Base-by-base conservation (phyloP, 1,140 invertebrate species). In the Oscheius sp. region DNA sequence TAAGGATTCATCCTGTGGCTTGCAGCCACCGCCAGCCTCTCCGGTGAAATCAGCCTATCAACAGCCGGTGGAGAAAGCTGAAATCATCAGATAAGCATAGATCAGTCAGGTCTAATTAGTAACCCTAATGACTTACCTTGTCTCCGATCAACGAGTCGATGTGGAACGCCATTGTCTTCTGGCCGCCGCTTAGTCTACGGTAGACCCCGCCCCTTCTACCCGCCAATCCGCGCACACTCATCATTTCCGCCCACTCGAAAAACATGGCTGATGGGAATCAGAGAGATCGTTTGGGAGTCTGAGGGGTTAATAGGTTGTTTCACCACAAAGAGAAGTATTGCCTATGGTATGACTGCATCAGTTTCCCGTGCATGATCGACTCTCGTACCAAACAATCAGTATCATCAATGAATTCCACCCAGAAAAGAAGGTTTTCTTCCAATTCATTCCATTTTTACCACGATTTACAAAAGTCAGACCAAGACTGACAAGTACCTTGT, bases 181-280 rank as follows among this genome's bases (percentile, higher is more conserved):
- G 28, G 28, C 49, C 28, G 49, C 15, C 28, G 15, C 23, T 23
- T 23, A 7, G 49, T 55, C 49, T 55, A 55, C 49, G 49, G 49
- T 55, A 55, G 49, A 23, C 49, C 49, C 7, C 49, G 49, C 49
- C 49, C 49, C 49, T 7, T 4, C 15, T 26, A 23, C 7, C 49
- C 7, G 28, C 49, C 49, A 55, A 55, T 55, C 49, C 49, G 49
- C 49, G 28, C n/a, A n/a, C n/a, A n/a, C n/a, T n/a, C n/a, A 55
- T 55, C 49, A 55, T 55, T 55, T 55, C 49, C 49, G 49, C 49
- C 49, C 49, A 55, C 49, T 4, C n/a, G n/a, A n/a, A n/a, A n/a
- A n/a, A n/a, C n/a, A n/a, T n/a, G n/a, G n/a, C n/a, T n/a, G n/a
- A n/a, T n/a, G n/a, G n/a, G n/a, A n/a, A n/a, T n/a, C n/a, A n/a